Evolutionary conservation across 2,113 vertebrate genomes (phyloP).

Genomic region (Odobenus rosmarus): DNA sequence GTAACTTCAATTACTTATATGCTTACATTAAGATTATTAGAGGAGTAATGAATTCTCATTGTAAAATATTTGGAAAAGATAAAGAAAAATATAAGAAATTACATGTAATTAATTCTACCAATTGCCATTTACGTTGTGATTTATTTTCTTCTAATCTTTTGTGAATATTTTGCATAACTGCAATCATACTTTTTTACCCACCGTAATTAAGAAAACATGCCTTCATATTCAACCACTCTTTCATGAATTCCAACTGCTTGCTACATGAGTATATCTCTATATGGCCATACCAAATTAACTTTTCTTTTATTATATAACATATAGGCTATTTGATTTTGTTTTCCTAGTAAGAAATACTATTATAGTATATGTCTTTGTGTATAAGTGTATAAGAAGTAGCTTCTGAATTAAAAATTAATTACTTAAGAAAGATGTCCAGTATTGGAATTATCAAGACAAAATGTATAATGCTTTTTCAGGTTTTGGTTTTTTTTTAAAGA

Average conservation of each 20-base stretch:
- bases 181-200: not conserved
- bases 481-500: not conserved
- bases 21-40: not conserved
- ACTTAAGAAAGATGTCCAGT: not conserved
- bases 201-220: not conserved
- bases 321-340: not conserved
- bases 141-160: not conserved
- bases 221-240: not conserved
- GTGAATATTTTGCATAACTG: not conserved
- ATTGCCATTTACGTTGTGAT: not conserved
- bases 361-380: not conserved
- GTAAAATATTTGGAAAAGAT: not conserved
- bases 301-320: not conserved
- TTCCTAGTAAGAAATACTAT: not conserved
- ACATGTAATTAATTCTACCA: not conserved
- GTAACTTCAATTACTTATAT: not conserved
- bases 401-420: conserved; percentile 23
- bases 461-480: not conserved
- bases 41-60: not conserved
- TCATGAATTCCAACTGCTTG: not conserved
- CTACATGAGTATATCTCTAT: not conserved
- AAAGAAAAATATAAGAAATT: not conserved
- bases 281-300: not conserved
- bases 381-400: not conserved
- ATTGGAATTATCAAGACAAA: not conserved